Evolutionary conservation across 2,888 invertebrate species (phyloP), one percentile per base, ranked within the genome.

Genomic region (Rugalucina vietnamica): DNA sequence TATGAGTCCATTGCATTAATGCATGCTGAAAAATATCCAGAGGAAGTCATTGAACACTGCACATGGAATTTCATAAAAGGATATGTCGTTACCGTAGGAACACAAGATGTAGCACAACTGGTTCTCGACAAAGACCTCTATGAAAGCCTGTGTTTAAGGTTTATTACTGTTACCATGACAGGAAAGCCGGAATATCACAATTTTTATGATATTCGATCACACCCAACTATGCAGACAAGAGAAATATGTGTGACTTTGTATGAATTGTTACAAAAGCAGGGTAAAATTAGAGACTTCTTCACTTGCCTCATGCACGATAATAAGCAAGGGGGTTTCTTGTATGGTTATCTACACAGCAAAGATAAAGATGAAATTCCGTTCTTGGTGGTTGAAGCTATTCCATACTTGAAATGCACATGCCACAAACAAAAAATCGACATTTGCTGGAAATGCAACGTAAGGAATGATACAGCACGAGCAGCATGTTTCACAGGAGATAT

Each of bases 11-110:
- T 75, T n/a, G 75, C 75, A 2, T 60, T 75, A 10, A 36, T 37
- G 12, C 75, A 60, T 37, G 60, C 36, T 36, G 60, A 34, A 1
- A 34, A 24, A 60, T 75, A 57, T 57, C 75, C 54, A 12, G 75
- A 75, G 36, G 75, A 75, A 37, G 75, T 75, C 27, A 75, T 75
- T n/a, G 37, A 34, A 37, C 24, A 60, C n/a, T 75, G 75, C 37
- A 75, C 75, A 29, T 75, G 60, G 57, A 37, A 75, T 60, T 75
- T 75, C 34, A 32, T 75, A 21, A 54, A 5, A 18, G 75, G 57
- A 1, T 75, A 60, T 60, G 37, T 75, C 12, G 36, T 54, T 12
- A 21, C 32, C 8, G n/a, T 14, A 8, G 2, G 10, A 4, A 36
- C 10, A 10, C 57, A 60, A 3, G 3, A 0, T 29, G 75, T 57